These are phyloP conservation scores for Chromis chromis DNA, from an alignment of 2,797 vertebrate genomes.

Conservation along the genomic window DNA sequence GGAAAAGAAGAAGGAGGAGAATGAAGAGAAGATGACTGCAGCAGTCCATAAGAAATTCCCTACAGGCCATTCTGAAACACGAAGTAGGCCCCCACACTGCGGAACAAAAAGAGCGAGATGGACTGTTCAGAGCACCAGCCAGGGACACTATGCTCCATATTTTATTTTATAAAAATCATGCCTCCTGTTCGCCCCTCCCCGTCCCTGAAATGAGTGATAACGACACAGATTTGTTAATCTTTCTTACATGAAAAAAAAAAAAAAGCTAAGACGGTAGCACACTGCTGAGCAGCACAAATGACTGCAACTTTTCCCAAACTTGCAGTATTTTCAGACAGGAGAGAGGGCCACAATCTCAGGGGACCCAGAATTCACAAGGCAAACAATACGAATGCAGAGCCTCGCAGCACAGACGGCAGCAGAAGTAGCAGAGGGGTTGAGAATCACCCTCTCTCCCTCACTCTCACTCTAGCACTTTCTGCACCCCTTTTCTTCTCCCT, in stretches of 20 bases:
- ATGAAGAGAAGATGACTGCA: conserved; percentile 19
- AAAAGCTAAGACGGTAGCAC: conserved; percentile 50
- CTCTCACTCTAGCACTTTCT: conserved; percentile 45
- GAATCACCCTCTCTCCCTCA: conserved; percentile 51
- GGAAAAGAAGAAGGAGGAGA: conserved; percentile 7
- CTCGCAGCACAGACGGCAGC: conserved; percentile 57
- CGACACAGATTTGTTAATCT: conserved; percentile 67
- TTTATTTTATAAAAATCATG: conserved; percentile 57
- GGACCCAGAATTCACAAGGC: conserved; percentile 69
- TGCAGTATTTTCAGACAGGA: conserved; percentile 68
- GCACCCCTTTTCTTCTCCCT: conserved; percentile 27
- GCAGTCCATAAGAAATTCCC: conserved; percentile 31
- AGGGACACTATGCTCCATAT: conserved; percentile 69
- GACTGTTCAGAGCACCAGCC: conserved; percentile 54
- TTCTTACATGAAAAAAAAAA: conserved; percentile 29
- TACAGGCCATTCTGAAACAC: conserved; percentile 33
- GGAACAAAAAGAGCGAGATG: conserved; percentile 54
- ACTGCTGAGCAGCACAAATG: conserved; percentile 73
- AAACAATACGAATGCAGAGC: conserved; percentile 73
- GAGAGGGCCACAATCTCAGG: conserved; percentile 64
- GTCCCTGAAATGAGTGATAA: conserved; percentile 57
- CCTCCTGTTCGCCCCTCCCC: conserved; percentile 23
- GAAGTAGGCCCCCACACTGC: conserved; percentile 64
- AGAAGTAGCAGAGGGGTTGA: conserved; percentile 55
- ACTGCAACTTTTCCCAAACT: conserved; percentile 68